Percentiles rank a stretch among this genome's conserved stretches.
These are phyloP conservation scores for Craniophora ligustri DNA, from an alignment of 2,888 invertebrate genomes.

Conservation along the genomic window DNA sequence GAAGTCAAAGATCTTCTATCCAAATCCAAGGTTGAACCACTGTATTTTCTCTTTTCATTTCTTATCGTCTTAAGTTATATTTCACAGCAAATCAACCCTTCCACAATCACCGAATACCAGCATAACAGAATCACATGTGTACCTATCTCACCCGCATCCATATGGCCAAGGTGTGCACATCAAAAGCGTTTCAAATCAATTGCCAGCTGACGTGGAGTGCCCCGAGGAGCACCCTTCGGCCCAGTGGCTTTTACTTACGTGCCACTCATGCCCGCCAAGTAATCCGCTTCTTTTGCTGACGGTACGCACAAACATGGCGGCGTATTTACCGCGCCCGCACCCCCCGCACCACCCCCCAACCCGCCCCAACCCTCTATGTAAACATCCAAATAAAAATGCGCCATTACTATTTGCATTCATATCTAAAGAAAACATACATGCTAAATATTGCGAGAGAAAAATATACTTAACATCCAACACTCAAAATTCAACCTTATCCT, in stretches of 20 bases:
- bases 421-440: conserved; percentile 88
- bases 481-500: conserved; percentile 50
- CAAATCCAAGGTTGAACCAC: no score
- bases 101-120: background rate
- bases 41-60: no score
- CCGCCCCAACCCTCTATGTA: conserved; percentile 81
- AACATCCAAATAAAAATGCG: conserved; percentile 87
- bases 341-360: conserved; percentile 54
- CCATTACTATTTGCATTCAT: conserved; percentile 89
- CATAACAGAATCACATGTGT: background rate
- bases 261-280: conserved; percentile 54
- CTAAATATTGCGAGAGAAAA: conserved; percentile 81
- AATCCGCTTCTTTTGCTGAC: conserved; percentile 74
- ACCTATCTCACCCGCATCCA: conserved; percentile 14
- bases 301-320: conserved; percentile 83
- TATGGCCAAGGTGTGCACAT: conserved; percentile 21
- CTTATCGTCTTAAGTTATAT: no score
- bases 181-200: conserved; percentile 39
- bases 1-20: no score
- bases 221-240: conserved; percentile 35
- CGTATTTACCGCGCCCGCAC: conserved; percentile 66
- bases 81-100: background rate
- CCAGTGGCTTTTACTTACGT: conserved; percentile 68
- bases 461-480: conserved; percentile 42
- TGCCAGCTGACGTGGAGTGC: conserved; percentile 41